A percentile compares a stretch with the other conserved stretches of the same genome.
Conservation (phyloP, 2,113 vertebrate species). For the Nyctereutes procyonoides region DNA sequence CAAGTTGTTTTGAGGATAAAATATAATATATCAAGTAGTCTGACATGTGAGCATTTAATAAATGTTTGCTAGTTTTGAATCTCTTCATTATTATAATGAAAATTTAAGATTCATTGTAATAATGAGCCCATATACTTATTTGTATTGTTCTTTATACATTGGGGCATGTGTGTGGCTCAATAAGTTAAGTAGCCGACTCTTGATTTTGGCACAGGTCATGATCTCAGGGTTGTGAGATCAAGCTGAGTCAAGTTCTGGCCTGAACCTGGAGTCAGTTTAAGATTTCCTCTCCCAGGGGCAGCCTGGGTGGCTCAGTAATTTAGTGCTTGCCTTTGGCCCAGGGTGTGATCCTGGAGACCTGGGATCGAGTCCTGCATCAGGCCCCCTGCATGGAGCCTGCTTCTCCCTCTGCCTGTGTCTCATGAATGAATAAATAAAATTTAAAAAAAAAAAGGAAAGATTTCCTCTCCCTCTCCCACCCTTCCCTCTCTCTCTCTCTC, state of each 20-base stretch:
- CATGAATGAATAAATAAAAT: no score
- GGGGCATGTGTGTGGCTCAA: background rate
- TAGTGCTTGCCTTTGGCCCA: no score
- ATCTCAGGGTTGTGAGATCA: background rate
- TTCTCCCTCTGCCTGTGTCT: no score
- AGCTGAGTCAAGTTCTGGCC: background rate
- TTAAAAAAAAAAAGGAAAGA: no score
- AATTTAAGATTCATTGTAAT: conserved; percentile 22
- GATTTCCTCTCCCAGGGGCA: background rate
- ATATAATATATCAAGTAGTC: conserved; percentile 40
- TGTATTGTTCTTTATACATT: background rate
- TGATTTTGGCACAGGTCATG: background rate
- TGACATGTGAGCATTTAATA: conserved; percentile 32
- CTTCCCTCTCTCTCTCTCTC: no score
- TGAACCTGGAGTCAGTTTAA: background rate
- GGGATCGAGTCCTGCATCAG: no score
- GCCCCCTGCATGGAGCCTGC: no score
- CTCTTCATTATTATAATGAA: conserved; percentile 21
- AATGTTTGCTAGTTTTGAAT: conserved; percentile 41
- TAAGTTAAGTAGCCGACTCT: background rate
- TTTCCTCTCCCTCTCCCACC: no score
- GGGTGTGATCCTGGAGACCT: no score
- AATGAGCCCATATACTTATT: conserved; percentile 19
- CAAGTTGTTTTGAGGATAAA: conserved; percentile 58
- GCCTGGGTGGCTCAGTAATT: no score